phyloP scores from a whole-genome alignment of 2,888 invertebrate genomes.

The Cerceris rybyensis region DNA sequence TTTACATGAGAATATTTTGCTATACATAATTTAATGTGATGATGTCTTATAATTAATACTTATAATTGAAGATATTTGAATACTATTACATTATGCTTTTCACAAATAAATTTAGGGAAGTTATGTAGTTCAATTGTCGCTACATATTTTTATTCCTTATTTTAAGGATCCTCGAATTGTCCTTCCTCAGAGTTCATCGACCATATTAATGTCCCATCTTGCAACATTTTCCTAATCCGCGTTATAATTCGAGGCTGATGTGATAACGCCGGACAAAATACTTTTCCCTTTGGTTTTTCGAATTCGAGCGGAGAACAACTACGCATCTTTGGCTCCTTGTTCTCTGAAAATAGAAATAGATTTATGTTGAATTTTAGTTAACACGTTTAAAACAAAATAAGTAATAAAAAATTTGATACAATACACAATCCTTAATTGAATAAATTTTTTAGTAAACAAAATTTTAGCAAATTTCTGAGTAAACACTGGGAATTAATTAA shows the following conservation, averaged over 20 bases:
- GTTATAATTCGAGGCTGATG: conserved; percentile 47
- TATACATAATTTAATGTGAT: no score
- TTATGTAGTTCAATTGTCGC: neutral
- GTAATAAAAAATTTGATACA: no score
- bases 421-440: no score
- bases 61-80: no score
- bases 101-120: no score
- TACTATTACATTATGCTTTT: no score
- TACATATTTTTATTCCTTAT: neutral
- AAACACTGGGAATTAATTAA: neutral
- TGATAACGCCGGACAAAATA: conserved; percentile 64
- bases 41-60: no score
- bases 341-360: conserved; percentile 30
- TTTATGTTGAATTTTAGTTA: neutral
- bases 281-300: conserved; percentile 7
- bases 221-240: conserved; percentile 42
- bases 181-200: conserved; percentile 53
- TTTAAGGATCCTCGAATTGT: conserved; percentile 68
- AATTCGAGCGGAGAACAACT: conserved; percentile 17
- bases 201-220: conserved; percentile 27
- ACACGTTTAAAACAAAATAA: neutral
- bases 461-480: no score
- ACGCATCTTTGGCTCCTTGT: conserved; percentile 13
- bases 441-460: no score
- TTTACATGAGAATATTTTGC: no score